Percentiles rank a stretch among this genome's conserved stretches.
phyloP scores from a whole-genome alignment of 2,113 vertebrate species.

The Cygnus atratus region DNA sequence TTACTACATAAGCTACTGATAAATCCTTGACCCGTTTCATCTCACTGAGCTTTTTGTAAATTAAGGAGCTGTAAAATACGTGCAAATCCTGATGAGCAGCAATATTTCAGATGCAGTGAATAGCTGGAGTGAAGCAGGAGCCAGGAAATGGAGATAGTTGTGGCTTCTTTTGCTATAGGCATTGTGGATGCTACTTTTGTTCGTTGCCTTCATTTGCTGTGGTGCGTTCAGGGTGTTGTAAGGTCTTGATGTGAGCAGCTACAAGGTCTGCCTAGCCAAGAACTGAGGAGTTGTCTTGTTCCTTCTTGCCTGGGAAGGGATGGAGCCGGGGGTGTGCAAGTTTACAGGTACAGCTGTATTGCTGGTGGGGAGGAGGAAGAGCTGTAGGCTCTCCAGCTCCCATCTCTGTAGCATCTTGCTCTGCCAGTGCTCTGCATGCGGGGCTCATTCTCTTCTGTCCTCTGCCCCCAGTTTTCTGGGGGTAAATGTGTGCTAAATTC shows the following conservation, averaged over 20 bases:
- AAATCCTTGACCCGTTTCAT: background rate
- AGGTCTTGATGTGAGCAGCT: background rate
- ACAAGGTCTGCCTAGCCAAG: background rate
- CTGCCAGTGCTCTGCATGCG: background rate
- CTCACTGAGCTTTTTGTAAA: background rate
- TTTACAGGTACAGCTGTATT: background rate
- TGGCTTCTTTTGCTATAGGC: background rate
- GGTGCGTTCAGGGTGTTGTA: background rate
- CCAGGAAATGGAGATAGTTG: background rate
- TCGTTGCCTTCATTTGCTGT: background rate
- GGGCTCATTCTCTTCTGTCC: background rate
- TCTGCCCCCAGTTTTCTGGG: background rate
- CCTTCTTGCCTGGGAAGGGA: background rate
- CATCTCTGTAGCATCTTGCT: background rate
- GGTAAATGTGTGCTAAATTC: background rate
- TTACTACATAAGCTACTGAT: background rate
- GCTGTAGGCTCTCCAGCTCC: background rate
- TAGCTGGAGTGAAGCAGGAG: background rate
- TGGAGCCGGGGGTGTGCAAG: background rate
- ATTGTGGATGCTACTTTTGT: background rate
- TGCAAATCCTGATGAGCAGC: background rate
- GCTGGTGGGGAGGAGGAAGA: background rate
- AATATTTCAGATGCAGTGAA: background rate
- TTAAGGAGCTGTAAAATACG: background rate
- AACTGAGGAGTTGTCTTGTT: background rate